Evolutionary conservation across 2,797 vertebrate species (phyloP).

Genomic region (Acridotheres tristis): DNA sequence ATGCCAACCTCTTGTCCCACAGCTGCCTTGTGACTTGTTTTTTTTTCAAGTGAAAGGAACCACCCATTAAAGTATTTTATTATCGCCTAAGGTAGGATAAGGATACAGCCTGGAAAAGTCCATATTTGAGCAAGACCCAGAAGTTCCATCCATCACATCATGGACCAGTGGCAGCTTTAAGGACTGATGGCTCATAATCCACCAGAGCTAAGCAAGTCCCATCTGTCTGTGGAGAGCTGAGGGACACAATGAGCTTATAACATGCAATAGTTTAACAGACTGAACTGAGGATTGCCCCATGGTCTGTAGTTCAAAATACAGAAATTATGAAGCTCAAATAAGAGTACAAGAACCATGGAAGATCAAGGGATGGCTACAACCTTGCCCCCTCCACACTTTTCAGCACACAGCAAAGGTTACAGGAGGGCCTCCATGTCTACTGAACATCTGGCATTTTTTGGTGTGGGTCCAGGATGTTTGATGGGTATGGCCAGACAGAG

Average conservation of each 20-base stretch:
- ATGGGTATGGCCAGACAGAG: conserved; percentile 69
- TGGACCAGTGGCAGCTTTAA: not conserved
- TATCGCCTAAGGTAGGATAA: not conserved
- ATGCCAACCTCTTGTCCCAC: not conserved
- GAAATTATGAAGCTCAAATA: not conserved
- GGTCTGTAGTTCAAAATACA: not conserved
- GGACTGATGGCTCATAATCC: not conserved
- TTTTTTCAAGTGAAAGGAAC: not conserved
- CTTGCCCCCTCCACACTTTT: not conserved
- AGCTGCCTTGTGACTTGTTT: not conserved
- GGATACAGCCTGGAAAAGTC: not conserved
- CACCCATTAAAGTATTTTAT: not conserved
- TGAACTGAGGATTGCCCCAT: not conserved
- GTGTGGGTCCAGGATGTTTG: conserved; percentile 73
- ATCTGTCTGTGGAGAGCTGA: not conserved
- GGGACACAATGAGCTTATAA: not conserved
- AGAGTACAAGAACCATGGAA: not conserved
- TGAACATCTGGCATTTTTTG: conserved; percentile 78
- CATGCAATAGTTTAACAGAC: not conserved
- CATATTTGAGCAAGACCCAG: not conserved
- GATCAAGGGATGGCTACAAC: not conserved
- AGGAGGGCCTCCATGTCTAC: conserved; percentile 15
- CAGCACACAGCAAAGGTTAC: conserved; percentile 44
- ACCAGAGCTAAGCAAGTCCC: not conserved
- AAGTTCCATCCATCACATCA: not conserved